phyloP scores from a whole-genome alignment of 1,140 invertebrate genomes.

The Lepidurus couesii region DNA sequence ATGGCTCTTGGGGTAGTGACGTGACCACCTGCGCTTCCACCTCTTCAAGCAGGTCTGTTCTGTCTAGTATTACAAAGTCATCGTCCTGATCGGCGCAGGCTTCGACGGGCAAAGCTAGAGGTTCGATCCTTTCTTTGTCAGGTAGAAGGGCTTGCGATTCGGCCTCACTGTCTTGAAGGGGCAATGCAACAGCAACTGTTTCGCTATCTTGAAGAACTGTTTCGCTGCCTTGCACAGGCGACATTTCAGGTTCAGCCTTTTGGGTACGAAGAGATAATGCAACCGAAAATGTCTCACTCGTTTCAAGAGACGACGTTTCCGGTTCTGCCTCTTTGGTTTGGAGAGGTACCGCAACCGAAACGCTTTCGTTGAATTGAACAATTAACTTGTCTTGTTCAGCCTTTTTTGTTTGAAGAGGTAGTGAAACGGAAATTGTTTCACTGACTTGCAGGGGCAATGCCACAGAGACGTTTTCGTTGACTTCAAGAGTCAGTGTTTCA shows the following conservation, averaged over 20 bases:
- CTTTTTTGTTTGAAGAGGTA: neutral
- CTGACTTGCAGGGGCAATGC: neutral
- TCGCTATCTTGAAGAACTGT: no score
- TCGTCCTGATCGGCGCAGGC: neutral
- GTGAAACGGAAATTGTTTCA: neutral
- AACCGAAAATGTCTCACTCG: no score
- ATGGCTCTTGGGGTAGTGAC: neutral
- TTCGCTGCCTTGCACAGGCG: no score
- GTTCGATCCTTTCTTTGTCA: no score
- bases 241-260: no score
- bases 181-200: no score
- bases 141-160: no score
- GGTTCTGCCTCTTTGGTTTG: neutral
- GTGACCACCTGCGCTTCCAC: neutral
- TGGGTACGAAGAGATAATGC: no score
- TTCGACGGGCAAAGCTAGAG: no score
- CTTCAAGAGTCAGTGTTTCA: neutral
- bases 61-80: slow-evolving; percentile 29
- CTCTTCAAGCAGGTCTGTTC: neutral
- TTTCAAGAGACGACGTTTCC: neutral
- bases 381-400: neutral
- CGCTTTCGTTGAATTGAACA: neutral
- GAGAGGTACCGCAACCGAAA: neutral
- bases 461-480: neutral
- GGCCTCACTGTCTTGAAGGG: no score